Conservation (phyloP, 2,113 vertebrate genomes). For the Thryonomys swinderianus region DNA sequence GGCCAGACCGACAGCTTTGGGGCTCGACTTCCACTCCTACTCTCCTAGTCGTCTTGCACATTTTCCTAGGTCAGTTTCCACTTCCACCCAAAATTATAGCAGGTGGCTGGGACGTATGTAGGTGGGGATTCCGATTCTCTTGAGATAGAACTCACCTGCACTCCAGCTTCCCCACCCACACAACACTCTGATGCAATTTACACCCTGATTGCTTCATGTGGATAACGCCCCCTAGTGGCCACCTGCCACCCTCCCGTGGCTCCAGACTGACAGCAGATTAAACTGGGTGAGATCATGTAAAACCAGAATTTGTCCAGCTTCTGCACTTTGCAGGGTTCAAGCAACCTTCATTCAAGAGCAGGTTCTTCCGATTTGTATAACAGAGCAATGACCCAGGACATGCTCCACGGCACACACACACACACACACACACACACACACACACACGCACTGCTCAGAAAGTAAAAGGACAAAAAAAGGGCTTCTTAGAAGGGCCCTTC, state of each 20-base stretch:
- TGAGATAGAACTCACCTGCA: background rate
- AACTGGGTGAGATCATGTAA: background rate
- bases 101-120: background rate
- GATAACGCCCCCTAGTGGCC: conserved; percentile 45
- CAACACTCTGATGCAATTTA: background rate
- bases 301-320: background rate
- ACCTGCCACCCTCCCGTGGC: background rate
- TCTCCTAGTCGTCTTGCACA: background rate
- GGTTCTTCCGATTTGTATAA: background rate
- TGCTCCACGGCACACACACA: background rate
- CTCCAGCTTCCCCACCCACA: background rate
- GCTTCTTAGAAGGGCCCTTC: background rate
- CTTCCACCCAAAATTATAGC: background rate
- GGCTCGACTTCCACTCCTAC: background rate
- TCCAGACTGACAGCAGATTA: background rate
- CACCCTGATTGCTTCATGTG: background rate
- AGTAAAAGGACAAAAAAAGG: background rate
- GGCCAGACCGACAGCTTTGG: no score
- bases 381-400: background rate
- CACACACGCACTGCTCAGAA: background rate
- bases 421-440: background rate
- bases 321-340: background rate
- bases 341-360: background rate
- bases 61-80: background rate
- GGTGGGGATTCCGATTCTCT: background rate